phyloP scores from a whole-genome alignment of 2,113 vertebrate species.

The Pangasianodon hypophthalmus region DNA sequence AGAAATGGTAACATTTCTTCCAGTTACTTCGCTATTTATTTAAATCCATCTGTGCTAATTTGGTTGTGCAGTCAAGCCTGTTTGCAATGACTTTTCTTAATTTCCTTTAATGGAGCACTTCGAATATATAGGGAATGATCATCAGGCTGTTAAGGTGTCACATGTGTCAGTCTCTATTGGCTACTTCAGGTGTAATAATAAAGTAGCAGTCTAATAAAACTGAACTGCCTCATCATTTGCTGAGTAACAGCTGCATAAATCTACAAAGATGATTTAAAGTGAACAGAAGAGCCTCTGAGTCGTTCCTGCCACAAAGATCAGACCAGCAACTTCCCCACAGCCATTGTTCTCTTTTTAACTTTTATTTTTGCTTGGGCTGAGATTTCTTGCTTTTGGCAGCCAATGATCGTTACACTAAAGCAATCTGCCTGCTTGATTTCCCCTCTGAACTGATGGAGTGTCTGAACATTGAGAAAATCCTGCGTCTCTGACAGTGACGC shows the following conservation, averaged over 20 bases:
- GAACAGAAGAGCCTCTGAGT: constrained; percentile 45
- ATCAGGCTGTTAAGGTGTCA: constrained; percentile 47
- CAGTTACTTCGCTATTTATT: not conserved
- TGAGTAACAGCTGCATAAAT: constrained; percentile 35
- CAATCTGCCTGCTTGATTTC: constrained; percentile 51
- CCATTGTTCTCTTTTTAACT: constrained; percentile 21
- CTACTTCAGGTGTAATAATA: constrained; percentile 12
- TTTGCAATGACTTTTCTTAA: constrained; percentile 65
- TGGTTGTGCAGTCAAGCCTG: constrained; percentile 61
- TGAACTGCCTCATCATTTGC: constrained; percentile 30
- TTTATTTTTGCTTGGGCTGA: constrained; percentile 24
- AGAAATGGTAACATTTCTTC: not conserved
- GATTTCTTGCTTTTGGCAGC: constrained; percentile 49
- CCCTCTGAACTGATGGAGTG: constrained; percentile 33
- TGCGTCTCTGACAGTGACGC: constrained; percentile 40
- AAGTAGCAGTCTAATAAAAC: constrained; percentile 33
- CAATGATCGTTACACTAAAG: constrained; percentile 57
- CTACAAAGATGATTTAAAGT: constrained; percentile 49
- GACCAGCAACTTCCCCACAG: constrained; percentile 43
- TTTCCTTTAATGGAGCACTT: constrained; percentile 58
- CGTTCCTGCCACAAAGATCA: constrained; percentile 59
- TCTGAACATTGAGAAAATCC: constrained; percentile 36
- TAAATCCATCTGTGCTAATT: constrained; percentile 31
- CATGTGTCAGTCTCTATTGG: constrained; percentile 21
- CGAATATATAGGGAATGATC: constrained; percentile 47